Evolutionary conservation across 1,140 invertebrate species (phyloP).

Genomic region (Ips typographus): DNA sequence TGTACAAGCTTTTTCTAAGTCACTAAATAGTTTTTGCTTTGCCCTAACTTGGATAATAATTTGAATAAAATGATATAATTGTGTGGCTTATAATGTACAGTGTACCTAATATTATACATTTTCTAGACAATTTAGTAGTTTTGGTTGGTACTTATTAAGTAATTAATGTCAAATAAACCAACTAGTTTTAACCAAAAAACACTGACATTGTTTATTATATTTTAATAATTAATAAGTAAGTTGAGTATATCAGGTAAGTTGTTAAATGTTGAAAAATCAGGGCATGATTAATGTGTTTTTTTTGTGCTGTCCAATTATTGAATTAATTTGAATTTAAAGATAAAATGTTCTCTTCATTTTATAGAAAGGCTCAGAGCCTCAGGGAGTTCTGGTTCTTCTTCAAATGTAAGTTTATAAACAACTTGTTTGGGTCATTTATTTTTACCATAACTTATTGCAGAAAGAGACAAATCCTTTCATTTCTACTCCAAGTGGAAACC

Average conservation of each 20-base stretch:
- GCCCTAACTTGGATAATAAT: constrained; percentile 20
- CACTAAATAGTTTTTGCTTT: constrained; percentile 19
- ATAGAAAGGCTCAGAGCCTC: constrained; percentile 63
- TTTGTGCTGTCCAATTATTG: not conserved
- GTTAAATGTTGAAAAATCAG: constrained; percentile 2
- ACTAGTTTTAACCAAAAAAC: no score
- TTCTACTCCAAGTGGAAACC: constrained; percentile 85
- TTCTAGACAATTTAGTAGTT: not conserved
- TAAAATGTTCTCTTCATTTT: constrained; percentile 43
- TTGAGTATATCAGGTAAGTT: constrained; percentile 13
- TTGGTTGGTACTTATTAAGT: constrained; percentile 5
- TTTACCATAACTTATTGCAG: constrained; percentile 45
- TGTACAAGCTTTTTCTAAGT: constrained; percentile 16
- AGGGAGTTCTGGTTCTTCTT: constrained; percentile 55
- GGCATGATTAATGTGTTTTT: constrained; percentile 7
- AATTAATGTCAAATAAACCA: not conserved
- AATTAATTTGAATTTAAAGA: constrained; percentile 4
- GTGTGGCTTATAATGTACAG: not conserved
- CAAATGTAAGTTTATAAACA: constrained; percentile 52
- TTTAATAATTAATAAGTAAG: constrained; percentile 1
- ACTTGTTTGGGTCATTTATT: no score
- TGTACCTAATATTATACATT: no score
- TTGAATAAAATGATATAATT: not conserved
- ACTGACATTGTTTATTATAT: not conserved
- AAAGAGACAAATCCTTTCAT: constrained; percentile 83